Conservation (phyloP, 2,797 vertebrate genomes). For the Megaceryle alcyon region DNA sequence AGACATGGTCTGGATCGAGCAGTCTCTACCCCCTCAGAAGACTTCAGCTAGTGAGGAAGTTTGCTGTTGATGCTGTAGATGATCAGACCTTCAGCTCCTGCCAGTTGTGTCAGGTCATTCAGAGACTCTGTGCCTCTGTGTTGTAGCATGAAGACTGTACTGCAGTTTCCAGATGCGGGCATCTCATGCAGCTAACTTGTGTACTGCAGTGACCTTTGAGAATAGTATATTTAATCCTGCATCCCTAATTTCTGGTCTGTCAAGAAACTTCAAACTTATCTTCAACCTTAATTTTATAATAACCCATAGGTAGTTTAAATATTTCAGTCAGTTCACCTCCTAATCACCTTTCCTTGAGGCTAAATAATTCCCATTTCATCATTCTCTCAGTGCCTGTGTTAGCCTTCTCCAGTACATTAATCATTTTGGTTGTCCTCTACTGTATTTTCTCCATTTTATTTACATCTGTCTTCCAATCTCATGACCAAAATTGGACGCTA, state of each 20-base stretch:
- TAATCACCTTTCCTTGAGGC: conserved; percentile 69
- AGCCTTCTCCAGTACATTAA: conserved; percentile 49
- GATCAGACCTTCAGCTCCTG: not conserved
- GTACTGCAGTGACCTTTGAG: not conserved
- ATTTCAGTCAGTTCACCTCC: conserved; percentile 69
- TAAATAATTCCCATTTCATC: conserved; percentile 70
- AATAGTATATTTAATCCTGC: conserved; percentile 23
- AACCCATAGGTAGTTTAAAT: conserved; percentile 66
- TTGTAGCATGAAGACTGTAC: not conserved
- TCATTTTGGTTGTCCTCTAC: conserved; percentile 56
- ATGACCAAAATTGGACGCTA: conserved; percentile 17
- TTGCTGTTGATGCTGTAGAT: not conserved
- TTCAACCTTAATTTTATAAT: conserved; percentile 60
- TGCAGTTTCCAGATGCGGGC: not conserved
- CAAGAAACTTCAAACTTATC: conserved; percentile 54
- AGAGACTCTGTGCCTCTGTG: not conserved
- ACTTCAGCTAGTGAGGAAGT: not conserved
- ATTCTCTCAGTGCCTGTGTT: conserved; percentile 51
- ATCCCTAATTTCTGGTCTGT: conserved; percentile 36
- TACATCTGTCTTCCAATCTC: conserved; percentile 52
- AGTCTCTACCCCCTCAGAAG: not conserved
- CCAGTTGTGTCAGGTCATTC: not conserved
- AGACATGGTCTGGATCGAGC: not conserved
- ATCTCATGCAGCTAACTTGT: not conserved
- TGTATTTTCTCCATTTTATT: conserved; percentile 53